phyloP scores from a whole-genome alignment of 2,888 invertebrate genomes.

The Odontothrips loti region DNA sequence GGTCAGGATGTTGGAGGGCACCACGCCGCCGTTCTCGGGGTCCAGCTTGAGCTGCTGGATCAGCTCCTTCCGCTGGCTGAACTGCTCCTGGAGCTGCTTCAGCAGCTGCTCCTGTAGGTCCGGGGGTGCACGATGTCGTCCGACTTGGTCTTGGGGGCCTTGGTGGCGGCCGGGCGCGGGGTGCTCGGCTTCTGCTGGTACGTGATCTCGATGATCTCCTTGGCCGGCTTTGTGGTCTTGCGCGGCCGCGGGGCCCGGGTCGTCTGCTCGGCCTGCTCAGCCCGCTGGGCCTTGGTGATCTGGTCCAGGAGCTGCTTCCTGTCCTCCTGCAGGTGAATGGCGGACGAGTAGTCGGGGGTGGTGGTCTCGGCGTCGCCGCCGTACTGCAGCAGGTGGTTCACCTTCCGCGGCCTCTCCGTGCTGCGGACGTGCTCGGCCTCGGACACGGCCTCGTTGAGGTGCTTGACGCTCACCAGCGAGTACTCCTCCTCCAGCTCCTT shows the following conservation, averaged over 20 bases:
- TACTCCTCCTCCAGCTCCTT: conserved; percentile 24
- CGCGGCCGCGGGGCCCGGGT: not conserved
- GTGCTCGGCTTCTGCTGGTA: conserved; percentile 16
- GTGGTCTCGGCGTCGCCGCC: not conserved
- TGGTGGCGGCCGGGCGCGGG: not conserved
- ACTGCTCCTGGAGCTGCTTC: conserved; percentile 1
- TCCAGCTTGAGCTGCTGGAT: conserved; percentile 33
- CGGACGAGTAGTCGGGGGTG: not conserved
- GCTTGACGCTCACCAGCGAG: conserved; percentile 21
- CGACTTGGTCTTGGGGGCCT: not conserved
- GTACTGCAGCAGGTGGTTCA: not conserved
- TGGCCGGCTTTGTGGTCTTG: conserved; percentile 20
- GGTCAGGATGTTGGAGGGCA: conserved; percentile 31
- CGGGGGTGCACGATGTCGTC: conserved; percentile 10
- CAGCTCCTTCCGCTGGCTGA: conserved; percentile 30
- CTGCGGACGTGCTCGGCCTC: conserved; percentile 18
- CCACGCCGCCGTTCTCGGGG: conserved; percentile 32
- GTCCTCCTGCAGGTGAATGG: conserved; percentile 31
- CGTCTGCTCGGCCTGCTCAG: not conserved
- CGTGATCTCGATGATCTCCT: conserved; percentile 20
- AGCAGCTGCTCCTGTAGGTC: conserved; percentile 22
- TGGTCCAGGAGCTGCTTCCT: conserved; percentile 30
- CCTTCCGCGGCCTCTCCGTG: not conserved
- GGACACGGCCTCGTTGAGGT: conserved; percentile 22
- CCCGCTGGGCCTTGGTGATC: conserved; percentile 25